phyloP scores from a whole-genome alignment of 1,140 invertebrate genomes.

The Drosophila suzukii region DNA sequence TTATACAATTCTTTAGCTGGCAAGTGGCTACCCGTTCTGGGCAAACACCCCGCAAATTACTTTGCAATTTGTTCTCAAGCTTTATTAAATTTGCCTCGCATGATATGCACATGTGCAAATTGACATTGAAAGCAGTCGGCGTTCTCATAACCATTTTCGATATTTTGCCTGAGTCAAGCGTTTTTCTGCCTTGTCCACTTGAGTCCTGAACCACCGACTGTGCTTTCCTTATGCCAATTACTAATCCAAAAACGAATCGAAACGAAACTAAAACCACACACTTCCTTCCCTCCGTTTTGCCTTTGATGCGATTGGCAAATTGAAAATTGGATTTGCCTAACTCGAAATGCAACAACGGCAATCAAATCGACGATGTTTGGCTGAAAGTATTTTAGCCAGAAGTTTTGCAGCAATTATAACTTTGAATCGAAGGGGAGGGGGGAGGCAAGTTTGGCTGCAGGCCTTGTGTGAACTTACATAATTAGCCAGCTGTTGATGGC shows the following conservation, averaged over 20 bases:
- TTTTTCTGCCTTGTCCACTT: conserved; percentile 47
- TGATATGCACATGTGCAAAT: conserved; percentile 25
- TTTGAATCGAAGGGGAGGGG: conserved; percentile 31
- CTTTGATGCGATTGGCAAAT: conserved; percentile 59
- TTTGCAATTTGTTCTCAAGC: conserved; percentile 47
- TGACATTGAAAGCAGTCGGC: conserved; percentile 43
- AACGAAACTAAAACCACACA: conserved; percentile 46
- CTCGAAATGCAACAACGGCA: conserved; percentile 57
- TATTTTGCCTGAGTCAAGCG: conserved; percentile 25
- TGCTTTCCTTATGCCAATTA: conserved; percentile 50
- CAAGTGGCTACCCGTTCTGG: conserved; percentile 2
- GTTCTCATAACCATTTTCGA: conserved; percentile 38
- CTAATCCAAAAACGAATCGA: conserved; percentile 35
- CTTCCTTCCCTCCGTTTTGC: neutral
- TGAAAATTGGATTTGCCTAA: conserved; percentile 70
- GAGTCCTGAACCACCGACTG: conserved; percentile 47
- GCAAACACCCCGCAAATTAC: conserved; percentile 54
- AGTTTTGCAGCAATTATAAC: conserved; percentile 72
- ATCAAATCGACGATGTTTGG: conserved; percentile 55
- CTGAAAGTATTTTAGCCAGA: conserved; percentile 58
- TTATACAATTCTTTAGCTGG: conserved; percentile 16
- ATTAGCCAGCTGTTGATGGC: conserved; percentile 49
- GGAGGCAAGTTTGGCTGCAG: neutral
- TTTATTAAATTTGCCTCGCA: conserved; percentile 38
- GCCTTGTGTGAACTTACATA: conserved; percentile 43